These are phyloP conservation scores for Cryptomyrus ogoouensis DNA, from an alignment of 2,113 vertebrate species.

Conservation along the genomic window DNA sequence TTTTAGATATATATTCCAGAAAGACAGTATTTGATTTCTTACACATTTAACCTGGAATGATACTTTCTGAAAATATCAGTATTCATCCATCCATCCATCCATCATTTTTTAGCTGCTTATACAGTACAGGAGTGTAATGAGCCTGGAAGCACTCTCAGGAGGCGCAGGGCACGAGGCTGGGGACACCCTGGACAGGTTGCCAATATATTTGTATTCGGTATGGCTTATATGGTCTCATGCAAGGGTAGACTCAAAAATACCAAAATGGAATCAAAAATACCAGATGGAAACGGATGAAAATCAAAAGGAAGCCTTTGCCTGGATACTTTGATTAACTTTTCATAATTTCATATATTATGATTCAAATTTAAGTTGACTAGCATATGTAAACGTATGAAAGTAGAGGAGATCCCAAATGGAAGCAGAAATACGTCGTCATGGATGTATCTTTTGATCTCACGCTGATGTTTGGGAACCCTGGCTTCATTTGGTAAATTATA, in stretches of 20 bases:
- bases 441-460: background rate
- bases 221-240: background rate
- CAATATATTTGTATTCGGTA: background rate
- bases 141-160: background rate
- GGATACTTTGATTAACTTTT: conserved; percentile 1
- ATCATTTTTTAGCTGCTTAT: background rate
- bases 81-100: background rate
- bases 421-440: background rate
- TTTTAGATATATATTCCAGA: background rate
- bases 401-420: background rate
- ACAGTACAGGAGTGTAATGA: background rate
- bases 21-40: background rate
- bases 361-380: background rate
- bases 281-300: background rate
- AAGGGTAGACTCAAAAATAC: background rate
- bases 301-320: background rate
- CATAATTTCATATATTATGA: background rate
- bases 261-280: background rate
- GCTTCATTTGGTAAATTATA: background rate
- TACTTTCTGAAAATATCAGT: background rate
- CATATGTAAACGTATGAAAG: background rate
- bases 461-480: background rate
- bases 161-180: background rate
- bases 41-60: background rate
- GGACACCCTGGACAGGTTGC: background rate